Base-by-base conservation (phyloP, 2,888 invertebrate species). In the Operophtera brumata region DNA sequence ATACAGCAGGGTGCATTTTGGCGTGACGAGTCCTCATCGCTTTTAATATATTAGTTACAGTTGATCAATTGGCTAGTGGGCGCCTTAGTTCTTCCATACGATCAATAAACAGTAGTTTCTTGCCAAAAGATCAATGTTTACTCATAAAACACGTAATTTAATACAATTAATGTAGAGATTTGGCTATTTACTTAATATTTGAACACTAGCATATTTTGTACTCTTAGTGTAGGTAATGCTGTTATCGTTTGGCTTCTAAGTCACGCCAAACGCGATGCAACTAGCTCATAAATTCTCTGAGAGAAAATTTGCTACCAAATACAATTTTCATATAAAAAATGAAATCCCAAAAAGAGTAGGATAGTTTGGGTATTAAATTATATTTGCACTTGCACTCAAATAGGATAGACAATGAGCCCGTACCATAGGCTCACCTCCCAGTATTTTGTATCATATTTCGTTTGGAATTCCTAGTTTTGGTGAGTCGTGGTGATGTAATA, bases 331-430 rank as follows among this genome's bases (percentile, higher is more conserved):
- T 75, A 71, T 67, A 61, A 64, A 63, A 70, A 73, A 69, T 61
- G 47, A 66, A 68, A 64, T 66, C 65, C 67, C 67, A 66, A 72
- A 77, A 70, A 69, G 71, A 70, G 62, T 78, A 75, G 70, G 60
- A 73, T 77, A 77, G 72, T 78, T 53, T 73, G 73, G 67, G 71
- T 77, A 77, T 67, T 70, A 65, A 71, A 74, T 66, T 67, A 71
- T 73, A 74, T 70, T 62, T 69, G 78, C 80, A 81, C 79, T 67
- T 75, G 77, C 82, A 82, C 81, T 76, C 67, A 66, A 64, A 70
- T 78, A 82, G 75, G 65, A 66, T 78, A 80, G 68, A 65, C 48
- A 75, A 73, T 70, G 62, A 62, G 44, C 59, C 47, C 44, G 66
- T 69, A 69, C 71, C 65, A 66, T 59, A 63, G 53, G 63, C 67